Conservation (phyloP, 2,113 vertebrate genomes). For the Chiloscyllium plagiosum region DNA sequence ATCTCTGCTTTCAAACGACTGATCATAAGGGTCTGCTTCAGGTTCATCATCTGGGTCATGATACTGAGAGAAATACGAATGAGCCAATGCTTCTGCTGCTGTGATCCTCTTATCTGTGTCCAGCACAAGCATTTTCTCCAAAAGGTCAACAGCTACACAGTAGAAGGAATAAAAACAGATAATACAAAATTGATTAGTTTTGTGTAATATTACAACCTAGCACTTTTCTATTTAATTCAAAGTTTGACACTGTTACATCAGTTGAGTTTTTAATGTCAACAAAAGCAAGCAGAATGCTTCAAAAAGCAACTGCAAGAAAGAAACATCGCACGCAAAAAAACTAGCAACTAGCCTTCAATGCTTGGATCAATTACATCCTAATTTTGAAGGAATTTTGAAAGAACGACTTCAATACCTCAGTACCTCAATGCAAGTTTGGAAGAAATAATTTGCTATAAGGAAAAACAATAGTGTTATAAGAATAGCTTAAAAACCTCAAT, state of each 20-base stretch:
- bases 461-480: background rate
- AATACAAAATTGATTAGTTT: slow-evolving; percentile 12
- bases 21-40: slow-evolving; percentile 91
- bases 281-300: background rate
- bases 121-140: slow-evolving; percentile 96
- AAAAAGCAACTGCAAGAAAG: background rate
- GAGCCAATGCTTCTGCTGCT: slow-evolving; percentile 82
- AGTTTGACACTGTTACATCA: background rate
- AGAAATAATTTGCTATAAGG: background rate
- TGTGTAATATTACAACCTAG: fast-evolving
- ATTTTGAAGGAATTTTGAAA: background rate
- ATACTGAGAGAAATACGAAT: slow-evolving; percentile 88
- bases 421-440: background rate
- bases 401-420: background rate
- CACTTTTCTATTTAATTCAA: background rate
- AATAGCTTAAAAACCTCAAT: background rate
- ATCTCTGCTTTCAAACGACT: slow-evolving; percentile 94
- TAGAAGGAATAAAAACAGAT: background rate
- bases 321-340: background rate
- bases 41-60: slow-evolving; percentile 94
- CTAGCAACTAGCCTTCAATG: background rate
- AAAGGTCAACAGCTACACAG: slow-evolving; percentile 78
- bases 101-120: slow-evolving; percentile 96
- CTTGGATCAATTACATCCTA: background rate
- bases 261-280: background rate